Evolutionary conservation across 2,797 vertebrate species (phyloP).

Genomic region (Hippopotamyrus pictus): DNA sequence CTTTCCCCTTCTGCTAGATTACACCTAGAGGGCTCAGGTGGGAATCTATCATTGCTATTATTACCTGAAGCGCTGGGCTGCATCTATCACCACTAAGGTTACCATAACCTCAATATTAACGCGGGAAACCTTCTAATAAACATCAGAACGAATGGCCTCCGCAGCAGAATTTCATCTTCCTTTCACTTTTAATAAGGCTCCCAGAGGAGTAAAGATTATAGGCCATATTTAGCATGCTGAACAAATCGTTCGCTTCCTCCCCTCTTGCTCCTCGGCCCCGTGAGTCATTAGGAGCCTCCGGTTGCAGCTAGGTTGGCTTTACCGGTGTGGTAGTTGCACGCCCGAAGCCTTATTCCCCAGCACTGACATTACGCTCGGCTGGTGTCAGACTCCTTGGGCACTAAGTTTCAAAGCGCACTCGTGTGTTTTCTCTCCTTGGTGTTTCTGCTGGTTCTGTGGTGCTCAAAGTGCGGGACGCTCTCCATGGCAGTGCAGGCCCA

Average conservation of each 20-base stretch:
- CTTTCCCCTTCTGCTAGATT: slow-evolving; percentile 69
- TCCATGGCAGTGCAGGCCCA: background rate
- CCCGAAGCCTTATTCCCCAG: slow-evolving; percentile 24
- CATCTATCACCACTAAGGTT: slow-evolving; percentile 68
- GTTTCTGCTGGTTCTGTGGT: background rate
- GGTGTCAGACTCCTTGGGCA: slow-evolving; percentile 39
- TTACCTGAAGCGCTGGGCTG: slow-evolving; percentile 62
- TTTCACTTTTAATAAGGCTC: slow-evolving; percentile 66
- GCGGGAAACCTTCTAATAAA: slow-evolving; percentile 65
- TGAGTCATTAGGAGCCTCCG: slow-evolving; percentile 60
- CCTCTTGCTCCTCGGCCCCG: slow-evolving; percentile 66
- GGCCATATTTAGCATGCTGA: slow-evolving; percentile 78
- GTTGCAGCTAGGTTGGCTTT: slow-evolving; percentile 43
- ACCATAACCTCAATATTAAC: slow-evolving; percentile 76
- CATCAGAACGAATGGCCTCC: slow-evolving; percentile 61
- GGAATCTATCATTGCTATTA: slow-evolving; percentile 64
- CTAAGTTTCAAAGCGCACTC: background rate
- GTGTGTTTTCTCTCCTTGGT: background rate
- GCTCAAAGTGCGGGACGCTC: background rate
- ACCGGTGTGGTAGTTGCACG: slow-evolving; percentile 41
- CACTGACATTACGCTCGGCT: slow-evolving; percentile 48
- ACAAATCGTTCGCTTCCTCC: slow-evolving; percentile 70
- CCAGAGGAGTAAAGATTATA: slow-evolving; percentile 65
- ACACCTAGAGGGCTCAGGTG: slow-evolving; percentile 65
- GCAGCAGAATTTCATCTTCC: slow-evolving; percentile 62